phyloP scores from a whole-genome alignment of 2,797 vertebrate genomes.

The Chaetodon trifasciatus region DNA sequence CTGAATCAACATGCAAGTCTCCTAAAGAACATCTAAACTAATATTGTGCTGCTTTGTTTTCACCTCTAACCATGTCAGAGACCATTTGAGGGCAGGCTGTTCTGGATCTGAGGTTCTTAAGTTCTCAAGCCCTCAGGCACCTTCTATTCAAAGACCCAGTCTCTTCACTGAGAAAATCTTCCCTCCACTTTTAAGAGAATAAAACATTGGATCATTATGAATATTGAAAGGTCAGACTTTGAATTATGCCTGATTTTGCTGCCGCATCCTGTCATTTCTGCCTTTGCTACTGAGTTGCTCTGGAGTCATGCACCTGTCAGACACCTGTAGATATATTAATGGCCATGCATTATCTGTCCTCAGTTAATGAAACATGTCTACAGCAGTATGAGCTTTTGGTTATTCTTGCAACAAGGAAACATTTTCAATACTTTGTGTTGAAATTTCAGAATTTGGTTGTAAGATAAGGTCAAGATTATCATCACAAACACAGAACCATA shows the following conservation, averaged over 20 bases:
- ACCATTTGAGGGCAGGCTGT: conserved; percentile 52
- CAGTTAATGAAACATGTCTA: neutral
- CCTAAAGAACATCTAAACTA: conserved; percentile 4
- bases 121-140: conserved; percentile 60
- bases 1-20: neutral
- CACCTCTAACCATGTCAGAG: conserved; percentile 45
- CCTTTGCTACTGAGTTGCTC: conserved; percentile 17
- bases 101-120: conserved; percentile 48
- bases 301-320: neutral
- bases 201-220: conserved; percentile 77
- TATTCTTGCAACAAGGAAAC: neutral
- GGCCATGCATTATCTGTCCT: neutral
- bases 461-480: neutral
- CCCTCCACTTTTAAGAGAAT: conserved; percentile 77
- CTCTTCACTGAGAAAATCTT: conserved; percentile 59
- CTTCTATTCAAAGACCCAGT: conserved; percentile 67
- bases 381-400: neutral
- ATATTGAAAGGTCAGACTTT: conserved; percentile 74
- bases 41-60: conserved; percentile 31
- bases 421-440: no score
- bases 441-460: neutral
- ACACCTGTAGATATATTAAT: neutral
- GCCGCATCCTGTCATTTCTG: conserved; percentile 21
- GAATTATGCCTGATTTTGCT: conserved; percentile 48
- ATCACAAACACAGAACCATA: no score